Percentiles rank a stretch among this genome's conserved stretches.
Evolutionary conservation across 2,888 invertebrate genomes (phyloP).

Genomic region (Agonopterix alstromeriana): DNA sequence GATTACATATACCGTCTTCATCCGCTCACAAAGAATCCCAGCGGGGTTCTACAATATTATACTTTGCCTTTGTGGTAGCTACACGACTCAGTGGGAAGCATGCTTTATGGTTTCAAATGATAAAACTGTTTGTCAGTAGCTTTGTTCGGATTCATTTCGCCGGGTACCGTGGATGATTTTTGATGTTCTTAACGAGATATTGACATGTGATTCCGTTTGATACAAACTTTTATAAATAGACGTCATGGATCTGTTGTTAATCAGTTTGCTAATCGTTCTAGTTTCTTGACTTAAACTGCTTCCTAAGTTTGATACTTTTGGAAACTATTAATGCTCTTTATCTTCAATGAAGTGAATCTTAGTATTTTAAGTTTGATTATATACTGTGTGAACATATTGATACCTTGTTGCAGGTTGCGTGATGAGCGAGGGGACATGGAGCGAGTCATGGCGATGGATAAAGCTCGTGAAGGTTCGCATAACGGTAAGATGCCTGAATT

Average conservation of each 20-base stretch:
- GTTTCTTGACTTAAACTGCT: not conserved
- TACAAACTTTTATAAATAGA: not conserved
- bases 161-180: constrained; percentile 58
- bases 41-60: constrained; percentile 74
- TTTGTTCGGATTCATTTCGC: constrained; percentile 59
- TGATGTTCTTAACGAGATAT: constrained; percentile 51
- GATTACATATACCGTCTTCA: constrained; percentile 71
- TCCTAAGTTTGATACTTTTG: no score
- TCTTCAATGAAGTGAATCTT: no score
- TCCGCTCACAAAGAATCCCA: constrained; percentile 69
- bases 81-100: constrained; percentile 65
- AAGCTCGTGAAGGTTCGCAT: constrained; percentile 91
- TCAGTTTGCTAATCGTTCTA: not conserved
- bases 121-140: constrained; percentile 73
- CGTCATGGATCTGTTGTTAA: not conserved
- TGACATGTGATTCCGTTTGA: constrained; percentile 23
- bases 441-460: constrained; percentile 87
- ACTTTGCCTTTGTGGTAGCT: constrained; percentile 71
- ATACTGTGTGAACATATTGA: no score
- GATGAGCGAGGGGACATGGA: constrained; percentile 92
- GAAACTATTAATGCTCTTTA: no score
- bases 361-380: not conserved
- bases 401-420: constrained; percentile 86
- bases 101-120: constrained; percentile 75
- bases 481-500: constrained; percentile 79